These are phyloP conservation scores for Camptogramma bilineatum DNA, from an alignment of 2,888 invertebrate genomes.

Conservation along the genomic window DNA sequence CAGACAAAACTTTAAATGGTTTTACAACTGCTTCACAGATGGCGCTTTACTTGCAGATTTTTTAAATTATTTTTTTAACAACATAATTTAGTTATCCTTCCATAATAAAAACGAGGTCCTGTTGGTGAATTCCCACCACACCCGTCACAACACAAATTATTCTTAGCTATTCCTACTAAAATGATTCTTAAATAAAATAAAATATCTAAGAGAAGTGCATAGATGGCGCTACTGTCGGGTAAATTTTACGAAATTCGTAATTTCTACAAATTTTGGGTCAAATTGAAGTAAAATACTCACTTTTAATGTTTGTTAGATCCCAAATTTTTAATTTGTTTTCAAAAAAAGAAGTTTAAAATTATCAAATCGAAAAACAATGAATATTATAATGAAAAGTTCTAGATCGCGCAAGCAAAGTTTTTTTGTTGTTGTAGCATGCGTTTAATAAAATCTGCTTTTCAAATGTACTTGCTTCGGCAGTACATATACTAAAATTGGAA, in stretches of 20 bases:
- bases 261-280: neutral
- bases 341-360: neutral
- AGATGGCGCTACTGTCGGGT: constrained; percentile 16
- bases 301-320: neutral
- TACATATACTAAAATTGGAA: constrained; percentile 43
- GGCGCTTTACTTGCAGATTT: neutral
- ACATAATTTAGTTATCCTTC: no score
- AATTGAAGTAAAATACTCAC: neutral
- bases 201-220: neutral
- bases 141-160: no score
- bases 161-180: neutral
- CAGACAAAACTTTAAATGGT: no score
- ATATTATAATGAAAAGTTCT: constrained; percentile 32
- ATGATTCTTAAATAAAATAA: neutral
- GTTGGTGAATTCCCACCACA: no score
- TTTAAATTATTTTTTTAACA: no score
- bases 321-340: neutral
- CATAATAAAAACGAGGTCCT: no score
- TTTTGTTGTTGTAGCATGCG: constrained; percentile 13
- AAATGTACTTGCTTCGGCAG: constrained; percentile 40
- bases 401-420: constrained; percentile 46
- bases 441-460: accelerated
- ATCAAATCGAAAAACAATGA: neutral
- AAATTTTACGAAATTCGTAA: neutral
- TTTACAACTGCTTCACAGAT: neutral